A percentile compares a stretch with the other conserved stretches of the same genome.
Evolutionary conservation across 2,113 vertebrate species (phyloP).

Genomic region (Nicator chloris): DNA sequence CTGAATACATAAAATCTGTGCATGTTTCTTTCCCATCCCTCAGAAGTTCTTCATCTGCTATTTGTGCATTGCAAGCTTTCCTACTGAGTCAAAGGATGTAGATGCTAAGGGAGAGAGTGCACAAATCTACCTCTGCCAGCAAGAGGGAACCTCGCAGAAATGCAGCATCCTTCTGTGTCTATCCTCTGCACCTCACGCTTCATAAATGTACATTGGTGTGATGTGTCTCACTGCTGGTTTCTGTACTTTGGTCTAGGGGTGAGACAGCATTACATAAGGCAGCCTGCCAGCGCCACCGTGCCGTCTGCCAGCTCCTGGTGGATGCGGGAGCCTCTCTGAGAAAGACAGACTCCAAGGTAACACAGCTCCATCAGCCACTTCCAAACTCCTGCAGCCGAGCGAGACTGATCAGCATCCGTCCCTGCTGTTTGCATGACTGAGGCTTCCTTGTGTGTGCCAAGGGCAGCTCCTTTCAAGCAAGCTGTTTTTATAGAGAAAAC

Average conservation of each 20-base stretch:
- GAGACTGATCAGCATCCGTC: background rate
- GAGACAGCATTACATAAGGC: slow-evolving; percentile 96
- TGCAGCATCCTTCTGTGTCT: background rate
- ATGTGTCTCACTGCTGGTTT: slow-evolving; percentile 49
- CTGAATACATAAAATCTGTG: background rate
- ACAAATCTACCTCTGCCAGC: background rate
- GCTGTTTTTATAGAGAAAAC: background rate
- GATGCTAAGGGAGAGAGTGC: background rate
- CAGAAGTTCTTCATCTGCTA: background rate
- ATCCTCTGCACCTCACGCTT: background rate
- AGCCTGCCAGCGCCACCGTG: slow-evolving; percentile 83
- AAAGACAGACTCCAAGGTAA: slow-evolving; percentile 91
- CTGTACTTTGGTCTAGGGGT: slow-evolving; percentile 79
- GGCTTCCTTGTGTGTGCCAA: background rate
- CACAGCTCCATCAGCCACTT: background rate
- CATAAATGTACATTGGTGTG: background rate
- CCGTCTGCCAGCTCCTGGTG: slow-evolving; percentile 85
- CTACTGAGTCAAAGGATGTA: background rate
- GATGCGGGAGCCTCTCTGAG: slow-evolving; percentile 88
- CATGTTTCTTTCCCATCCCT: background rate
- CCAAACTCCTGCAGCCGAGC: background rate
- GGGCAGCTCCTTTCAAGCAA: background rate
- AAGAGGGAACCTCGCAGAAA: background rate
- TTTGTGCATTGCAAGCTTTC: background rate
- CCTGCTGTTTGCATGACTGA: background rate